These are phyloP conservation scores for Yasuhikotakia modesta DNA, from an alignment of 2,797 vertebrate species.

Conservation along the genomic window DNA sequence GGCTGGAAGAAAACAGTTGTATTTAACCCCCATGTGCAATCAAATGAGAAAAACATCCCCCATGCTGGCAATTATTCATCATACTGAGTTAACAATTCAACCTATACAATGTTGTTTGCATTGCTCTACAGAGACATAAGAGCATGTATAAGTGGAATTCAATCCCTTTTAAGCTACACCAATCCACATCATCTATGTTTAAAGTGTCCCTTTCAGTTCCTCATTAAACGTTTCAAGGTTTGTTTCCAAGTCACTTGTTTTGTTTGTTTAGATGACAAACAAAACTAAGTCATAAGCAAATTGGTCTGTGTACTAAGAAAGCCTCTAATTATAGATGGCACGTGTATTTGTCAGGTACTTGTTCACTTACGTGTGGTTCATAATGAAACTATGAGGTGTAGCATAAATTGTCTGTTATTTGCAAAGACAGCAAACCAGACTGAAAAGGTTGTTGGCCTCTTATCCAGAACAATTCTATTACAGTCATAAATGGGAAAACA, in stretches of 20 bases:
- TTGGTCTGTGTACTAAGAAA: constrained; percentile 12
- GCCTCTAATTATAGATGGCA: constrained; percentile 31
- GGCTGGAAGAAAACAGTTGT: constrained; percentile 6
- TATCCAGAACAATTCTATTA: background rate
- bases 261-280: constrained; percentile 22
- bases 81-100: constrained; percentile 48
- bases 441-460: background rate
- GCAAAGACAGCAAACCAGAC: background rate
- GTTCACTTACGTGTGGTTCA: constrained; percentile 3
- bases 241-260: background rate
- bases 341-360: constrained; percentile 24
- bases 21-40: constrained; percentile 16
- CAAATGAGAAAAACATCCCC: constrained; percentile 11
- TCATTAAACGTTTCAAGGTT: background rate
- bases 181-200: background rate
- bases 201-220: background rate
- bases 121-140: background rate
- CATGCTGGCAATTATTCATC: constrained; percentile 4
- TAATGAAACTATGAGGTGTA: constrained; percentile 25
- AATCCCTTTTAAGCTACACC: background rate
- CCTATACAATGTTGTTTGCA: background rate
- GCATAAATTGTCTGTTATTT: constrained; percentile 12
- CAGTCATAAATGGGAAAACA: background rate
- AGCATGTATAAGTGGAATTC: background rate
- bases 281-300: background rate